Conservation (phyloP, 2,888 invertebrate genomes). For the Synanthedon formicaeformis region DNA sequence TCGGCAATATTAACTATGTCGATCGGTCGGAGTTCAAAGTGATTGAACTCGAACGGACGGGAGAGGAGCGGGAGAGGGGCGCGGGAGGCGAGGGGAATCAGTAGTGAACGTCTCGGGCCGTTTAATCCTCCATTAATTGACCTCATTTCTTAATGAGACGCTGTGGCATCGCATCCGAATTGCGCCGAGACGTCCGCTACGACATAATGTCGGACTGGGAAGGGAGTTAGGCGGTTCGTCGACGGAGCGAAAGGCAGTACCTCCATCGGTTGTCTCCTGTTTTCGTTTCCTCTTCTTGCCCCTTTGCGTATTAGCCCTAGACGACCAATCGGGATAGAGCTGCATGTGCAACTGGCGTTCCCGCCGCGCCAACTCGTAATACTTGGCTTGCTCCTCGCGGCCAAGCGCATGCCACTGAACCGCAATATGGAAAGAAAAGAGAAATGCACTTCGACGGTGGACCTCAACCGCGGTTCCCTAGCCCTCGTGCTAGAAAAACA, state of each 20-base stretch:
- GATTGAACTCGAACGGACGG: constrained; percentile 43
- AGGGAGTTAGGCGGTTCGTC: constrained; percentile 7
- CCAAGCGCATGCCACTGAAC: constrained; percentile 99
- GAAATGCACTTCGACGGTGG: constrained; percentile 64
- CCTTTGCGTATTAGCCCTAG: constrained; percentile 99
- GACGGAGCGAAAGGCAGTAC: constrained; percentile 75
- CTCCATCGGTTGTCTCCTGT: constrained; percentile 97
- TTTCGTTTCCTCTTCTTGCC: constrained; percentile 99
- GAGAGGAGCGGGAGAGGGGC: constrained; percentile 12
- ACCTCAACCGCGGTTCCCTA: constrained; percentile 54
- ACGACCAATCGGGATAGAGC: constrained; percentile 99
- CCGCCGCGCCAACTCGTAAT: constrained; percentile 98
- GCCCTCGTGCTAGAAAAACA: constrained; percentile 78
- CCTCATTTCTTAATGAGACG: constrained; percentile 55
- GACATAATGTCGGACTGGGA: constrained; percentile 6
- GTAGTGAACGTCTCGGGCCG: constrained; percentile 45
- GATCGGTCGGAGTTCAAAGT: constrained; percentile 54
- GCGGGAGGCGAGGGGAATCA: constrained; percentile 20
- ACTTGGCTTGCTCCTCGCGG: constrained; percentile 99
- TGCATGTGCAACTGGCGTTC: constrained; percentile 99
- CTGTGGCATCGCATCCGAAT: constrained; percentile 24
- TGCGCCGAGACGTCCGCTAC: constrained; percentile 38
- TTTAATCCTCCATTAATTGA: constrained; percentile 62
- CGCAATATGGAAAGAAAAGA: constrained; percentile 70
- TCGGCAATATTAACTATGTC: constrained; percentile 53